phyloP scores from a whole-genome alignment of 1,140 invertebrate species.

The Drosophila equinoxialis region DNA sequence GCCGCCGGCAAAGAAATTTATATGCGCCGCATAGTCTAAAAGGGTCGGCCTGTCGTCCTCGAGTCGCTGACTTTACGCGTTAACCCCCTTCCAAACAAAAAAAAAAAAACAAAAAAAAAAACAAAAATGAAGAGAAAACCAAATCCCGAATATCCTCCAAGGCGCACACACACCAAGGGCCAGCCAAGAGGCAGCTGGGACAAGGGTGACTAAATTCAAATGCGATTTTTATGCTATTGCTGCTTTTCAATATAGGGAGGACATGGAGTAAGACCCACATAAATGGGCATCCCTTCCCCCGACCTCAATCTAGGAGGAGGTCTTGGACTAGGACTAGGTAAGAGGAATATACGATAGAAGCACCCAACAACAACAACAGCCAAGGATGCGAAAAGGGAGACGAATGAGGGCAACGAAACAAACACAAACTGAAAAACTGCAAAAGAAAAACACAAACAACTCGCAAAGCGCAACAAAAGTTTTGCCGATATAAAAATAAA shows the following conservation, averaged over 20 bases:
- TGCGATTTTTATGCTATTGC: constrained; percentile 81
- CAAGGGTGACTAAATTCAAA: constrained; percentile 73
- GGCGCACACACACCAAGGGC: constrained; percentile 3
- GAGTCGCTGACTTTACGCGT: constrained; percentile 71
- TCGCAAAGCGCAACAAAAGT: constrained; percentile 75
- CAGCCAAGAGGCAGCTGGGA: constrained; percentile 1
- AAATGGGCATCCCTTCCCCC: not conserved
- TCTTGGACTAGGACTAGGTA: constrained; percentile 36
- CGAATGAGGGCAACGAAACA: constrained; percentile 28
- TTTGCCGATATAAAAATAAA: constrained; percentile 64
- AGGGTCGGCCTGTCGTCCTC: constrained; percentile 56
- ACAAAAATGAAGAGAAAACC: not conserved
- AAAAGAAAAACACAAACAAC: constrained; percentile 82
- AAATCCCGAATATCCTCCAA: not conserved
- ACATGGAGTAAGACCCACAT: constrained; percentile 20
- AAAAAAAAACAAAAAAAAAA: not conserved
- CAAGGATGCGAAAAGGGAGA: not conserved
- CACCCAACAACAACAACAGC: not conserved
- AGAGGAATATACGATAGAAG: constrained; percentile 4
- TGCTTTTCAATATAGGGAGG: constrained; percentile 68
- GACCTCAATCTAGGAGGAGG: too few species aligned
- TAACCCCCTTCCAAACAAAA: constrained; percentile 17
- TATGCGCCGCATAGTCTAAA: constrained; percentile 78
- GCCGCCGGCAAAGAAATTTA: constrained; percentile 60
- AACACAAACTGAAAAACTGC: constrained; percentile 78